phyloP scores from a whole-genome alignment of 2,797 vertebrate species.

The Cirrhinus molitorella region DNA sequence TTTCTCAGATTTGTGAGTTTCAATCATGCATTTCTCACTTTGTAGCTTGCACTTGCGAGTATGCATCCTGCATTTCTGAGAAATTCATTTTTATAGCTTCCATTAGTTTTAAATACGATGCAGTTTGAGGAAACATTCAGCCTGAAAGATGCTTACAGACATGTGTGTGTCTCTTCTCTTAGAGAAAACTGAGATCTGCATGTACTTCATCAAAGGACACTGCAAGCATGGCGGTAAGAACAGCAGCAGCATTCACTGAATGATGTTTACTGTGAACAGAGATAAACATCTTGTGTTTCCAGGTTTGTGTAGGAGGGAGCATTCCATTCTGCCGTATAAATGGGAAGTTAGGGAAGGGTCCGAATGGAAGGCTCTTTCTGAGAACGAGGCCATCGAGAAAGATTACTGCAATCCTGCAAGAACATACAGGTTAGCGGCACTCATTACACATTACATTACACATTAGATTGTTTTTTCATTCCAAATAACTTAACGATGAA shows the following conservation, averaged over 20 bases:
- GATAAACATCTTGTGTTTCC: neutral
- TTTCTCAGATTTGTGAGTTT: neutral
- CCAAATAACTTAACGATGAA: neutral
- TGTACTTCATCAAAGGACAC: slow-evolving; percentile 77
- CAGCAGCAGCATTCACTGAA: neutral
- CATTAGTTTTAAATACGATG: neutral
- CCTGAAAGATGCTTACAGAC: too few species aligned
- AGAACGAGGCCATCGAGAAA: slow-evolving; percentile 74
- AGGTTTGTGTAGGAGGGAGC: slow-evolving; percentile 74
- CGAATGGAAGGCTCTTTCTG: slow-evolving; percentile 67
- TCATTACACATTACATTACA: too few species aligned
- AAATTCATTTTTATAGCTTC: neutral
- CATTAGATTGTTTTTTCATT: too few species aligned
- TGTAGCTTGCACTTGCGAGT: neutral
- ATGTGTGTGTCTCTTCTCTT: neutral
- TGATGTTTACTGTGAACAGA: neutral
- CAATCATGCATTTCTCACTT: neutral
- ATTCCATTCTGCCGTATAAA: slow-evolving; percentile 76
- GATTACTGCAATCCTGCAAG: slow-evolving; percentile 76
- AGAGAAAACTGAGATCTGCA: slow-evolving; percentile 81
- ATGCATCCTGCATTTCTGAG: neutral
- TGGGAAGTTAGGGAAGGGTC: slow-evolving; percentile 70
- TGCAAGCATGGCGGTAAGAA: slow-evolving; percentile 75
- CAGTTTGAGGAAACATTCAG: neutral
- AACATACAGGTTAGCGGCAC: slow-evolving; percentile 65